Percentiles rank a stretch among this genome's conserved stretches.
Conservation (phyloP, 2,113 vertebrate species). For the Cyprinodon brontotheroides region DNA sequence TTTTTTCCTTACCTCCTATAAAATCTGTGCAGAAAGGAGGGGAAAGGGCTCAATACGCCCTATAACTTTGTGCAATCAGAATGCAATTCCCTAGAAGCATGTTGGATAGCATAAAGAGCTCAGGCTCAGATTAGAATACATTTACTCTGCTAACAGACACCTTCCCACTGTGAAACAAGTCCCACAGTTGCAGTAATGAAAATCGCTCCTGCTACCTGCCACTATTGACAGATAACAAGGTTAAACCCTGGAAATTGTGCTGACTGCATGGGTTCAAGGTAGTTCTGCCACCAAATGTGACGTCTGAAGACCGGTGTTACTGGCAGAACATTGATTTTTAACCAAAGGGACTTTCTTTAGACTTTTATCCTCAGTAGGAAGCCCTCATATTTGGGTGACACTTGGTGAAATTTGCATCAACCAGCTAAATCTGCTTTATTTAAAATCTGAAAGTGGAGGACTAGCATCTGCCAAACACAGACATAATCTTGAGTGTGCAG, state of each 20-base stretch:
- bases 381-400: constrained; percentile 14
- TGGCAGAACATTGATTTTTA: constrained; percentile 70
- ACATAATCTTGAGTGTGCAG: constrained; percentile 59
- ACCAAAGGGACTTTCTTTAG: constrained; percentile 31
- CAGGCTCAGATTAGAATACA: constrained; percentile 59
- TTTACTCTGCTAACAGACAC: constrained; percentile 53
- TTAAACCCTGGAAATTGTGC: constrained; percentile 64
- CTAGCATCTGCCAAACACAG: constrained; percentile 46
- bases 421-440: constrained; percentile 3
- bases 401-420: constrained; percentile 4
- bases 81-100: constrained; percentile 43
- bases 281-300: constrained; percentile 63
- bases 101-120: constrained; percentile 37
- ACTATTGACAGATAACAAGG: constrained; percentile 74
- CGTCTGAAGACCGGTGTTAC: constrained; percentile 61
- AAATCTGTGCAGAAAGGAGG: constrained; percentile 12
- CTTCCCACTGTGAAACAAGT: constrained; percentile 58
- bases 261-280: constrained; percentile 53
- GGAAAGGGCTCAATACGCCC: constrained; percentile 12
- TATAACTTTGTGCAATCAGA: constrained; percentile 52
- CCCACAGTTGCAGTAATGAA: constrained; percentile 53
- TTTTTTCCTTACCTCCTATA: neutral
- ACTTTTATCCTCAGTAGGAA: constrained; percentile 23
- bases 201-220: constrained; percentile 48
- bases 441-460: constrained; percentile 2